Percentiles rank a stretch among this genome's conserved stretches.
Conservation (phyloP, 2,113 vertebrate species). For the Lampris incognitus region DNA sequence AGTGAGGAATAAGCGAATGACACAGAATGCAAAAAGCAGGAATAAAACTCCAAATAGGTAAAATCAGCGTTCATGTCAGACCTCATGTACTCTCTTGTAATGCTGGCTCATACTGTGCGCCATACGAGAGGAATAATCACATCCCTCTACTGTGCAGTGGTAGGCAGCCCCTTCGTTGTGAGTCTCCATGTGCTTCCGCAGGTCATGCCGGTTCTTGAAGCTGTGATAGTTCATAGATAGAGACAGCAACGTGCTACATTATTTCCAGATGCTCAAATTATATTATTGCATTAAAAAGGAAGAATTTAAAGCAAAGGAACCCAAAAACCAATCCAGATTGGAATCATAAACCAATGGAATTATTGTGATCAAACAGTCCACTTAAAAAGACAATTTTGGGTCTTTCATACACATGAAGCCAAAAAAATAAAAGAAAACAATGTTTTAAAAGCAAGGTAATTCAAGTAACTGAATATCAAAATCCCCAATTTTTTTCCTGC, state of each 20-base stretch:
- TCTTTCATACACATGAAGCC: too few relatives aligned
- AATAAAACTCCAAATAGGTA: not conserved
- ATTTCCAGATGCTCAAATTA: not conserved
- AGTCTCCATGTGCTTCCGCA: constrained; percentile 83
- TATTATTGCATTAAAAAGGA: not conserved
- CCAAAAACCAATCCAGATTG: too few relatives aligned
- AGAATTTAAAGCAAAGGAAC: too few relatives aligned
- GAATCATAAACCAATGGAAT: too few relatives aligned
- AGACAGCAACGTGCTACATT: not conserved
- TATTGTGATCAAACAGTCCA: too few relatives aligned
- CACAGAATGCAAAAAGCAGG: not conserved
- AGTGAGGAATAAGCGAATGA: too few relatives aligned
- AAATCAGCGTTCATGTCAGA: constrained; percentile 41
- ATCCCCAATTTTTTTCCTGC: too few relatives aligned
- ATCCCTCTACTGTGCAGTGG: constrained; percentile 82
- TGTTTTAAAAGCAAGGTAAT: too few relatives aligned
- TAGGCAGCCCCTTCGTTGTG: constrained; percentile 82
- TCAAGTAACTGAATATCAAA: too few relatives aligned
- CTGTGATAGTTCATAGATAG: constrained; percentile 57
- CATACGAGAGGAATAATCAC: constrained; percentile 78
- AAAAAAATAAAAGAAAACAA: too few relatives aligned
- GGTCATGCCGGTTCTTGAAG: constrained; percentile 82
- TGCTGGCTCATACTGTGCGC: constrained; percentile 72
- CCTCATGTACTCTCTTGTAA: constrained; percentile 79
- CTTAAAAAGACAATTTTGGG: too few relatives aligned